phyloP scores from a whole-genome alignment of 2,113 vertebrate genomes.

The Forbesichthys papilliferus region DNA sequence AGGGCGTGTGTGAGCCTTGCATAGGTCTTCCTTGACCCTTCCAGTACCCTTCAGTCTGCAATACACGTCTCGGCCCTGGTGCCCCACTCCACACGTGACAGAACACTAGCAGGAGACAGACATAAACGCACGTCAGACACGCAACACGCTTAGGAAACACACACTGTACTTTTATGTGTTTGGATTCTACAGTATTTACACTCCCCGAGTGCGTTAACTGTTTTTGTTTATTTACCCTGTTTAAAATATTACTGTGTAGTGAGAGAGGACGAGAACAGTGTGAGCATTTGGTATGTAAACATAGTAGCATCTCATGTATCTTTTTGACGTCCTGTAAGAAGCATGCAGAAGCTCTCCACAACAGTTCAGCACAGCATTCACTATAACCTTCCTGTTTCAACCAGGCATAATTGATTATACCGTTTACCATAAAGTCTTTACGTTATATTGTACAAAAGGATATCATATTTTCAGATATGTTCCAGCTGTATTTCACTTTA shows the following conservation, averaged over 20 bases:
- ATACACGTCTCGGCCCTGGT: conserved; percentile 83
- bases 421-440: background rate
- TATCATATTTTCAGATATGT: background rate
- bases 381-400: conserved; percentile 32
- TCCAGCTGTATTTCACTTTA: background rate
- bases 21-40: conserved; percentile 73
- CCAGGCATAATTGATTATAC: conserved; percentile 34
- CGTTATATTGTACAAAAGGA: background rate
- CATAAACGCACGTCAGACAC: conserved; percentile 1
- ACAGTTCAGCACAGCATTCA: background rate
- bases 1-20: conserved; percentile 63
- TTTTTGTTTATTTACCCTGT: background rate
- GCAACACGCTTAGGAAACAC: background rate
- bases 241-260: too few relatives aligned
- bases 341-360: conserved; percentile 45
- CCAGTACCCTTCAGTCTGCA: conserved; percentile 81
- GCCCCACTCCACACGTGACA: conserved; percentile 83
- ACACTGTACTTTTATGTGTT: background rate
- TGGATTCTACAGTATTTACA: background rate
- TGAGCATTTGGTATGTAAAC: conserved; percentile 10
- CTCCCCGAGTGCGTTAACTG: background rate
- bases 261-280: too few relatives aligned
- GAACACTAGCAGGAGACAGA: conserved; percentile 81
- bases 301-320: conserved; percentile 54
- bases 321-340: conserved; percentile 63